Percentiles rank a stretch among this genome's conserved stretches.
These are phyloP conservation scores for Brachynemurus nebulosus DNA, from an alignment of 2,888 invertebrate genomes.

Conservation along the genomic window DNA sequence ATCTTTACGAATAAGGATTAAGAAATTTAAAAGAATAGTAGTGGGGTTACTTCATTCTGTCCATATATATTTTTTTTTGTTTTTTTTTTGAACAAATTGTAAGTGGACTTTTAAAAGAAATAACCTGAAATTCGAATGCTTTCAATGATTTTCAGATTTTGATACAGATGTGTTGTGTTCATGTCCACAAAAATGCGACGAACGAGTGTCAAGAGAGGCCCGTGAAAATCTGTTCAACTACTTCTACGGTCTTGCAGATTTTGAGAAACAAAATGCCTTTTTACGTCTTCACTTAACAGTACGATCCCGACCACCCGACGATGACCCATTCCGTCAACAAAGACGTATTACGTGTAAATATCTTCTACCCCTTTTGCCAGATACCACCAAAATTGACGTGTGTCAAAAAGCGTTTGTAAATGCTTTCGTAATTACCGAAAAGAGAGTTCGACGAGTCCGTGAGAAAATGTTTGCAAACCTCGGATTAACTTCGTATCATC, in stretches of 20 bases:
- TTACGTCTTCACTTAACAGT: slow-evolving; percentile 36
- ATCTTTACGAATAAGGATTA: too few relatives aligned
- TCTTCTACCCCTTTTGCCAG: slow-evolving; percentile 30
- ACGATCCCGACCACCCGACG: slow-evolving; percentile 28
- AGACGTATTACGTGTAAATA: slow-evolving; percentile 39
- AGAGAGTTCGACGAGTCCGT: slow-evolving; percentile 35
- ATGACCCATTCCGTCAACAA: slow-evolving; percentile 24
- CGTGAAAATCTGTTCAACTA: slow-evolving; percentile 33
- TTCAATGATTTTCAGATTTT: slow-evolving; percentile 9
- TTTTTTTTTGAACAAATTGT: too few relatives aligned
- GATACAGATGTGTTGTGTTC: slow-evolving; percentile 35
- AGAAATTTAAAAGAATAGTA: too few relatives aligned
- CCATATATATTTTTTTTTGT: too few relatives aligned
- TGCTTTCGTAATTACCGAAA: slow-evolving; percentile 39
- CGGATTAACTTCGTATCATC: slow-evolving; percentile 32
- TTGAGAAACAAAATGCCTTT: slow-evolving; percentile 35
- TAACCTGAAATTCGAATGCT: slow-evolving; percentile 1
- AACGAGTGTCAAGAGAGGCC: slow-evolving; percentile 32
- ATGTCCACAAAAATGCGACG: slow-evolving; percentile 39
- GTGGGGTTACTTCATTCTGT: too few relatives aligned
- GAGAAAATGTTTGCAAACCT: slow-evolving; percentile 35
- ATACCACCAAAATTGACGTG: slow-evolving; percentile 30
- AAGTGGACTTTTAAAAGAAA: neutral
- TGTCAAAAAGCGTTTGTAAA: slow-evolving; percentile 41
- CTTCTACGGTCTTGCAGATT: slow-evolving; percentile 36